These are phyloP conservation scores for Liopterus haemorrhoidalis DNA, from an alignment of 2,888 invertebrate genomes.

Conservation along the genomic window DNA sequence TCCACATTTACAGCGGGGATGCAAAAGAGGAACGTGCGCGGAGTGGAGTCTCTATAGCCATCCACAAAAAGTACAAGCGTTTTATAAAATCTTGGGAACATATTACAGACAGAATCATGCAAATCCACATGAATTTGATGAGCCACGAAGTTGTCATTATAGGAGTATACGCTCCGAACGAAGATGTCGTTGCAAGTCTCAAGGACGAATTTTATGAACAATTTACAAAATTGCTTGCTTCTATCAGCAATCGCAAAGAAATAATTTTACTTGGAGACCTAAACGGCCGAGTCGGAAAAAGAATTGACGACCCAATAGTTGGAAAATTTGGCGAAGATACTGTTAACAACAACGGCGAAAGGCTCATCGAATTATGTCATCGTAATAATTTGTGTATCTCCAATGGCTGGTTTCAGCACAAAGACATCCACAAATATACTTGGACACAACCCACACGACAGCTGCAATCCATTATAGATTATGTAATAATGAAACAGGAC, in stretches of 20 bases:
- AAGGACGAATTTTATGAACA: conserved; percentile 4
- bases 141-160: not conserved
- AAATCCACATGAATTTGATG: not conserved
- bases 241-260: conserved; percentile 1
- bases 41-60: not conserved
- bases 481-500: conserved; percentile 2
- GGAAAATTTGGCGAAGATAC: conserved; percentile 2
- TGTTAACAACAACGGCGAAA: not conserved
- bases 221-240: not conserved
- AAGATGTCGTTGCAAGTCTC: not conserved
- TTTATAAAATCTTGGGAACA: not conserved
- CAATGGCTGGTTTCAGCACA: not conserved
- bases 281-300: not conserved
- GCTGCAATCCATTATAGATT: conserved; percentile 3
- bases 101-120: conserved; percentile 1
- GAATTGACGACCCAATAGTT: not conserved
- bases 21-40: not conserved
- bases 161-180: conserved; percentile 1
- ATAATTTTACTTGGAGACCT: conserved; percentile 2
- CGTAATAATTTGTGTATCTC: not conserved
- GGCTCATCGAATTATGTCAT: not conserved
- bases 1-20: not conserved
- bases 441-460: not conserved
- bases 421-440: conserved; percentile 4
- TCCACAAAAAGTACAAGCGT: not conserved